Conservation (phyloP, 2,888 invertebrate species). For the Microplitis deprimator region DNA sequence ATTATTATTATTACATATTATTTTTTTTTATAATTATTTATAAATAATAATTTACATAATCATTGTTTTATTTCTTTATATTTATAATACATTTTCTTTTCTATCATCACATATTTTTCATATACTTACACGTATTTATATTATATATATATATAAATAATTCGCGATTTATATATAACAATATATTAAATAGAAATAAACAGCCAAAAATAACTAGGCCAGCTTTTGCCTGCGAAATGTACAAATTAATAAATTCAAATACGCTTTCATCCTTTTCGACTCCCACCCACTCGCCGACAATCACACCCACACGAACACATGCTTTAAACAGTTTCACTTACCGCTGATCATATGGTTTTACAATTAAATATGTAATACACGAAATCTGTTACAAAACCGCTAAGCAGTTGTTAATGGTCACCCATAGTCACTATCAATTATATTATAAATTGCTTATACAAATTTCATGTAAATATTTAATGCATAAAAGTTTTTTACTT, state of each 20-base stretch:
- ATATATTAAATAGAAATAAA: not conserved
- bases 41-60: not conserved
- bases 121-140: not conserved
- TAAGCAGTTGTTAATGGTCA: slow-evolving; percentile 10
- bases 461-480: slow-evolving; percentile 3
- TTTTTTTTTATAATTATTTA: not conserved
- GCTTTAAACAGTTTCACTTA: not conserved
- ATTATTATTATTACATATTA: not conserved
- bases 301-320: not conserved
- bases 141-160: not conserved
- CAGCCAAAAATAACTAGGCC: not conserved
- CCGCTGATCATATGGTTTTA: slow-evolving; percentile 7
- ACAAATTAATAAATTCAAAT: too few relatives aligned
- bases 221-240: not conserved
- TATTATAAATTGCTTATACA: not conserved
- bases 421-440: not conserved
- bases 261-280: not conserved
- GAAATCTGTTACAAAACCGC: slow-evolving; percentile 4
- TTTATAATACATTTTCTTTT: not conserved
- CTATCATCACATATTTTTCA: not conserved
- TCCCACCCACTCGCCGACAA: not conserved
- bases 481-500: not conserved
- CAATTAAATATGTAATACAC: slow-evolving; percentile 7
- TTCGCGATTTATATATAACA: not conserved
- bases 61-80: not conserved